Evolutionary conservation across 35 echinoderm and acorn worm genomes (phyloP).

Genomic region (Stichopus chloronotus): DNA sequence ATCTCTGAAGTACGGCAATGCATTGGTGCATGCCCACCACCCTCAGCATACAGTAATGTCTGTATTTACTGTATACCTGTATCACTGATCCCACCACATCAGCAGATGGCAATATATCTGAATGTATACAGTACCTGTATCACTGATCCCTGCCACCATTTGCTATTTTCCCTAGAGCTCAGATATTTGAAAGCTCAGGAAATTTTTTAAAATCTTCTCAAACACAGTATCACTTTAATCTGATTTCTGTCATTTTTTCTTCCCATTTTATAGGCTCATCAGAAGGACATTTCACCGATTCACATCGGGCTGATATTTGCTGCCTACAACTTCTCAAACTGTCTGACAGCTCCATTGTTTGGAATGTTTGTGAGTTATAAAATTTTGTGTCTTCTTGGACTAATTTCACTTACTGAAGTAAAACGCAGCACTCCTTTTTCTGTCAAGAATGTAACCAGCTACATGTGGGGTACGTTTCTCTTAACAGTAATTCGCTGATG

Average conservation of each 20-base stretch:
- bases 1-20: no score
- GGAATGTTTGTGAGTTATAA: conserved; percentile 11
- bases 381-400: background rate
- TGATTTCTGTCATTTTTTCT: background rate
- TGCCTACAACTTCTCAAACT: background rate
- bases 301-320: conserved; percentile 25
- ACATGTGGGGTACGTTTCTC: background rate
- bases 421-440: background rate
- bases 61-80: no score
- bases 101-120: no score
- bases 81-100: no score
- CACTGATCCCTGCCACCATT: no score
- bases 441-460: background rate
- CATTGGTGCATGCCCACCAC: no score
- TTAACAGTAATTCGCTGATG: background rate
- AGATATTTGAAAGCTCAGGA: background rate
- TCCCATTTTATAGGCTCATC: background rate
- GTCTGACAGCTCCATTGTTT: conserved; percentile 17
- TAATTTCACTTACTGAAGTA: background rate
- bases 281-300: background rate
- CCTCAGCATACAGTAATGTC: no score
- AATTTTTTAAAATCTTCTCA: background rate
- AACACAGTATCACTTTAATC: background rate
- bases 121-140: no score
- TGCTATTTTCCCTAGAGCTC: no score